Percentiles rank a stretch among this genome's conserved stretches.
These are phyloP conservation scores for Aix galericulata DNA, from an alignment of 2,113 vertebrate genomes.

Conservation along the genomic window DNA sequence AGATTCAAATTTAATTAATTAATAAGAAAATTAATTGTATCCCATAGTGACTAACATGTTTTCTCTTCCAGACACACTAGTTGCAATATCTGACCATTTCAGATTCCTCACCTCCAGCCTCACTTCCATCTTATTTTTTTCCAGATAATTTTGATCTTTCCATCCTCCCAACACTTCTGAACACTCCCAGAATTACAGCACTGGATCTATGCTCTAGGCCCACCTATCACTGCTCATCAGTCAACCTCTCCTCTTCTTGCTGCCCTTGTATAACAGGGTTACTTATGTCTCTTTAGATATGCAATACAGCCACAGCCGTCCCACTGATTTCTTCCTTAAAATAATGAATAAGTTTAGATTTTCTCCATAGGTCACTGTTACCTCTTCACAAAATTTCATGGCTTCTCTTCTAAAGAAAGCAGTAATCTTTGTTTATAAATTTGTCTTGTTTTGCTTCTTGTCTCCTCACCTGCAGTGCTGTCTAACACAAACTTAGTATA, in stretches of 20 bases:
- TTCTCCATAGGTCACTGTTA: not conserved
- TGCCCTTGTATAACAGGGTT: not conserved
- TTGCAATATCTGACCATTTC: not conserved
- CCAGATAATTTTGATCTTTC: not conserved
- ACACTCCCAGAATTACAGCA: not conserved
- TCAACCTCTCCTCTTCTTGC: not conserved
- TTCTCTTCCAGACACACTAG: rapidly evolving
- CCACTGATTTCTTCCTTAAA: not conserved
- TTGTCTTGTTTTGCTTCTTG: not conserved
- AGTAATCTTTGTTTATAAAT: not conserved
- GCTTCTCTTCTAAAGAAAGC: not conserved
- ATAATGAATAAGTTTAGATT: not conserved
- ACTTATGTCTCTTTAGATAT: not conserved
- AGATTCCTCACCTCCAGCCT: not conserved
- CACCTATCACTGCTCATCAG: not conserved
- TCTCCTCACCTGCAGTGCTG: not conserved
- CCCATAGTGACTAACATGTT: not conserved
- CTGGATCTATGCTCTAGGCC: not conserved
- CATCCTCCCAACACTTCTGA: not conserved
- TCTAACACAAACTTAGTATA: not conserved
- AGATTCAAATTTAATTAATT: not conserved
- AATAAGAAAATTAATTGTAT: not conserved
- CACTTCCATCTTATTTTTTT: not conserved
- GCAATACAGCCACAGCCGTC: not conserved
- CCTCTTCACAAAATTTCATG: not conserved